These are phyloP conservation scores for Meles meles DNA, from an alignment of 2,113 vertebrate species.

Conservation along the genomic window DNA sequence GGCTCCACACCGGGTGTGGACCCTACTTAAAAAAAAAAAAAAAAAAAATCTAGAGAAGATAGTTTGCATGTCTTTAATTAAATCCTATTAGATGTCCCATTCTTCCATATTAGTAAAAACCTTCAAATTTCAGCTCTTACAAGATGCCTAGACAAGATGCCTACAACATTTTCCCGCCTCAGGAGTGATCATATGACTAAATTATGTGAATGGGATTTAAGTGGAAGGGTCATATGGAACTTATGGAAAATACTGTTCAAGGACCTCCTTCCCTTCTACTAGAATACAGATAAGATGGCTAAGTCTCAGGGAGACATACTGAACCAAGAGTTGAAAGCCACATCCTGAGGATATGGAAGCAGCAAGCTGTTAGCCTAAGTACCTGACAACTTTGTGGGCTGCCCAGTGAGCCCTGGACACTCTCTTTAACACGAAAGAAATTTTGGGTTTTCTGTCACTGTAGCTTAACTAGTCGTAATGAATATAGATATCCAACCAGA, in stretches of 20 bases:
- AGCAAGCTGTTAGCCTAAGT: neutral
- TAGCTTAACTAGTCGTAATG: neutral
- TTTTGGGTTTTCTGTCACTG: neutral
- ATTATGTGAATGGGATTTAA: neutral
- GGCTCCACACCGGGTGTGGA: neutral
- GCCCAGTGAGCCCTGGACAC: neutral
- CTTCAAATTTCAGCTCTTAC: neutral
- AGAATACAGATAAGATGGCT: neutral
- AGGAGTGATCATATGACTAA: neutral
- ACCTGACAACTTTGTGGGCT: neutral
- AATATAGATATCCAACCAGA: neutral
- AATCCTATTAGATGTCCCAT: neutral
- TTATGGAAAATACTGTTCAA: neutral
- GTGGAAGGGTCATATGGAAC: neutral
- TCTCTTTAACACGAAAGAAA: neutral
- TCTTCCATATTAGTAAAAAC: neutral
- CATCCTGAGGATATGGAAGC: neutral
- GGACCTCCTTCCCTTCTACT: neutral
- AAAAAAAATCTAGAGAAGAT: neutral
- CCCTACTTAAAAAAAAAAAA: neutral
- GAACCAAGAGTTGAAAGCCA: neutral
- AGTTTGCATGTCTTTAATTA: neutral
- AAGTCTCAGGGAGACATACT: neutral
- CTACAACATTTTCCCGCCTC: neutral
- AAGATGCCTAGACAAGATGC: neutral